Conservation (phyloP, 2,888 invertebrate genomes). For the Zele albiditarsus region DNA sequence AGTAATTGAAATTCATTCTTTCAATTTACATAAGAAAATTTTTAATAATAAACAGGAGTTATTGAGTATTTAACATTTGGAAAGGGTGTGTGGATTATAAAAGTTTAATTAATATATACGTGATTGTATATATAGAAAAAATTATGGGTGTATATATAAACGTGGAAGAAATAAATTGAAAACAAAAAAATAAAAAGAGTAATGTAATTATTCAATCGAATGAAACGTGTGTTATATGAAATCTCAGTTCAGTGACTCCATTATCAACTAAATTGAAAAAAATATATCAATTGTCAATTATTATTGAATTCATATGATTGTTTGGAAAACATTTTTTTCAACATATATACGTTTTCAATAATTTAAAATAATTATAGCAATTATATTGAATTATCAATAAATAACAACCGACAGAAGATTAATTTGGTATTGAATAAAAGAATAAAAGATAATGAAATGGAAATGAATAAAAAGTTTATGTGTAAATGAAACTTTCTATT, state of each 20-base stretch:
- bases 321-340: too few relatives aligned
- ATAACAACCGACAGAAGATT: neutral
- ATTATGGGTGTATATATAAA: neutral
- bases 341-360: too few relatives aligned
- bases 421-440: neutral
- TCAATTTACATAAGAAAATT: too few relatives aligned
- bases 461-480: neutral
- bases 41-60: too few relatives aligned
- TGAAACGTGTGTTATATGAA: neutral
- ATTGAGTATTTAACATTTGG: too few relatives aligned
- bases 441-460: neutral
- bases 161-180: neutral
- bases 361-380: neutral
- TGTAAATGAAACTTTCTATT: constrained; percentile 1
- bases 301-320: too few relatives aligned
- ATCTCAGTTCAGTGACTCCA: too few relatives aligned
- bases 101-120: neutral
- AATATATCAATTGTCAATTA: too few relatives aligned
- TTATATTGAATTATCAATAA: neutral
- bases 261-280: too few relatives aligned
- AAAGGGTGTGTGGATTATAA: too few relatives aligned
- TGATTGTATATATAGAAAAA: neutral
- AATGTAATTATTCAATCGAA: neutral
- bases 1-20: too few relatives aligned
- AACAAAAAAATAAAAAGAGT: neutral